Base-by-base conservation (phyloP, 2,113 vertebrate species). In the Tamias sibiricus region DNA sequence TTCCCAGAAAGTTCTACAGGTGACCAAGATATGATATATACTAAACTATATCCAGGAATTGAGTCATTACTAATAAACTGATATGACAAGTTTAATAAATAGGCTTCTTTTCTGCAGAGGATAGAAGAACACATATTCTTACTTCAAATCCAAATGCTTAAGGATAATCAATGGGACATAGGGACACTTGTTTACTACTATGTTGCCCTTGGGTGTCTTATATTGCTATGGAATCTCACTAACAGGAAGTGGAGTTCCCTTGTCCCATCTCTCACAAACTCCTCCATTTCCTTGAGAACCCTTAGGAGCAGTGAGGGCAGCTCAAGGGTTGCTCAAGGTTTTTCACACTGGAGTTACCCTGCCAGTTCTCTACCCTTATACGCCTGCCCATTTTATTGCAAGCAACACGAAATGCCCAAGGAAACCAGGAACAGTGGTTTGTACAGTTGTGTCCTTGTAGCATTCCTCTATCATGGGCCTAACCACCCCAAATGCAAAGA, bases 1-100 rank as follows among this genome's bases (percentile, higher is more conserved):
- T 86, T 35, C 87, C 80, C 44, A 94, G 76, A 62, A 96, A 82
- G 52, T 85, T 88, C 66, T 81, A 52, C 11, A 95, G 68, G 52
- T 95, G 68, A 75, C 75, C 62, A 40, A 81, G 76, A 69, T 57
- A 85, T 22, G 20, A 76, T 24, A 85, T 20, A 69, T n/a, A 47
- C 8, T 88, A 91, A 91, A 66, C 68, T 64, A 77, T 57, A 66
- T 47, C 71, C 82, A 89, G 86, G 66, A 91, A 92, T 32, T 35
- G 66, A 93, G 75, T 89, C 57, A 83, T 64, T 85, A 62, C 42
- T 69, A 90, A 90, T 54, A 81, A 59, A 47, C 26, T 62, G 95
- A 54, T 62, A 76, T 1, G 40, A 68, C 42, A 80, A 32, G 59
- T 80, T 84, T 75, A 96, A 68, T 62, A 88, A 79, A 89, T 22